These are phyloP conservation scores for Chrysotoxum bicinctum DNA, from an alignment of 2,888 invertebrate genomes.

Conservation along the genomic window DNA sequence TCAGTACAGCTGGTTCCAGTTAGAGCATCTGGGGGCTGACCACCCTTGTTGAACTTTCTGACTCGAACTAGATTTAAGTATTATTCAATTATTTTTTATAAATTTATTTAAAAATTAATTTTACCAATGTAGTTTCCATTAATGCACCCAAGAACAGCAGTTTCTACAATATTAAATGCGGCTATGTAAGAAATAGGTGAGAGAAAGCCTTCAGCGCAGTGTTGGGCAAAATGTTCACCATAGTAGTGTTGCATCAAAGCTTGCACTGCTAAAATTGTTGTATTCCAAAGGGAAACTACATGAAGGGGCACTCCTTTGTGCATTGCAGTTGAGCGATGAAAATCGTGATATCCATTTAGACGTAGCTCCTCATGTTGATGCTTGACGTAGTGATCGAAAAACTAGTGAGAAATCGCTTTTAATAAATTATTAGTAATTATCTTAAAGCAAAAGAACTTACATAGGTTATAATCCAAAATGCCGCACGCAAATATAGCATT, in stretches of 20 bases:
- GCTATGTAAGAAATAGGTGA: slow-evolving; percentile 85
- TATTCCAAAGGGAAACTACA: slow-evolving; percentile 85
- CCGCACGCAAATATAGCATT: slow-evolving; percentile 84
- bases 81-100: neutral
- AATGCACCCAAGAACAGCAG: slow-evolving; percentile 82
- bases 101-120: neutral
- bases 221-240: slow-evolving; percentile 82
- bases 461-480: slow-evolving; percentile 84
- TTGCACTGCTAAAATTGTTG: slow-evolving; percentile 83
- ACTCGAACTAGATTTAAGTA: slow-evolving; percentile 83
- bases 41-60: slow-evolving; percentile 84
- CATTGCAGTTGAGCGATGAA: slow-evolving; percentile 85
- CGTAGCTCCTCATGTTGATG: slow-evolving; percentile 84
- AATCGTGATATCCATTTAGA: slow-evolving; percentile 86
- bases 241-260: slow-evolving; percentile 84
- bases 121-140: slow-evolving; percentile 84
- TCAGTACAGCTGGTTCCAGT: slow-evolving; percentile 81
- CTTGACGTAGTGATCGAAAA: slow-evolving; percentile 84
- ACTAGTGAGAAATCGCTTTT: slow-evolving; percentile 77
- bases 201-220: slow-evolving; percentile 82
- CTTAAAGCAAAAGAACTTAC: slow-evolving; percentile 79
- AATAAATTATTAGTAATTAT: neutral
- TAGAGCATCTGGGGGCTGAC: slow-evolving; percentile 85
- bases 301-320: slow-evolving; percentile 85
- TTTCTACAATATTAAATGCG: slow-evolving; percentile 83